Conservation (phyloP, 2,797 vertebrate species). For the Gymnopithys bicolor region DNA sequence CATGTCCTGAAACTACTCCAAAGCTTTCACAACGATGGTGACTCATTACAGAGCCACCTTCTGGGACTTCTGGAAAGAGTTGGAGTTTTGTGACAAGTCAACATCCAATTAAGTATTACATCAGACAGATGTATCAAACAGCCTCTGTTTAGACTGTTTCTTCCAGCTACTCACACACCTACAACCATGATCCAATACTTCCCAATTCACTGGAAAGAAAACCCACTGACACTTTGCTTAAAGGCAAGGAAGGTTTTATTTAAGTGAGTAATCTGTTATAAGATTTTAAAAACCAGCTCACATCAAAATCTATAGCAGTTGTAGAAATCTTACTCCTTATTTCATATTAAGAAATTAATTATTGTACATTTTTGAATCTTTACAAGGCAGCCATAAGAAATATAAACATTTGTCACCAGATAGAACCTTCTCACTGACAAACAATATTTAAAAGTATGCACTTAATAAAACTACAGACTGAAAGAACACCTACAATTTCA, state of each 20-base stretch:
- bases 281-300: conserved; percentile 79
- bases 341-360: conserved; percentile 73
- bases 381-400: conserved; percentile 78
- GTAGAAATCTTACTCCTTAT: conserved; percentile 75
- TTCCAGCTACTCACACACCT: background rate
- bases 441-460: conserved; percentile 65
- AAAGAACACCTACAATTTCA: conserved; percentile 49
- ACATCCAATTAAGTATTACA: background rate
- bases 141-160: background rate
- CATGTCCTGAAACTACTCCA: background rate
- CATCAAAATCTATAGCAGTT: conserved; percentile 78
- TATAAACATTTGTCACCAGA: conserved; percentile 69
- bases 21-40: background rate
- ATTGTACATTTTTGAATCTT: conserved; percentile 72
- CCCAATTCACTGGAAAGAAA: background rate
- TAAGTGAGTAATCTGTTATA: conserved; percentile 62
- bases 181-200: background rate
- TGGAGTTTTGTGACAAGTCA: background rate
- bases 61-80: background rate
- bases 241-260: conserved; percentile 80
- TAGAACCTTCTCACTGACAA: conserved; percentile 67
- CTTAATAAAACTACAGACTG: conserved; percentile 62
- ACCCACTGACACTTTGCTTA: conserved; percentile 16
- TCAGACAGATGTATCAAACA: background rate
- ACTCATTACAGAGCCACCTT: background rate